Conservation (phyloP, 2,113 vertebrate species). For the Xyliphius kryptos region DNA sequence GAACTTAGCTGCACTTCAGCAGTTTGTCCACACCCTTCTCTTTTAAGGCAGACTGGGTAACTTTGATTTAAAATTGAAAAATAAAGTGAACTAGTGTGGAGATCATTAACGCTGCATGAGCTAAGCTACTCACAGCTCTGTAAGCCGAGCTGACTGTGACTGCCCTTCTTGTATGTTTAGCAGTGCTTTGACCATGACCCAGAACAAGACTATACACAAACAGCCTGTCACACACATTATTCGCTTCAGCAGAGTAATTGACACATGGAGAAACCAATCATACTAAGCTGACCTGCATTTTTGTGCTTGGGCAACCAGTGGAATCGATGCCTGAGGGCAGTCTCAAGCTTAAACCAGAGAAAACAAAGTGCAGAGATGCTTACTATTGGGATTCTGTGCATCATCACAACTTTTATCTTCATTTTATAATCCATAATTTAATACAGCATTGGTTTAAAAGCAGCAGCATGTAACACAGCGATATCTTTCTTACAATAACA, state of each 20-base stretch:
- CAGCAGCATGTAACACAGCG: background rate
- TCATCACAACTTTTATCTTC: background rate
- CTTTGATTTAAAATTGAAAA: too few relatives aligned
- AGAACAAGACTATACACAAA: constrained; percentile 47
- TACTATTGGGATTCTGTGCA: background rate
- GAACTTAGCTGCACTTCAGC: too few relatives aligned
- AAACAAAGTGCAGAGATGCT: background rate
- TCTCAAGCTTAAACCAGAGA: background rate
- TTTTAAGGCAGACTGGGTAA: too few relatives aligned
- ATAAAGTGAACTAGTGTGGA: background rate
- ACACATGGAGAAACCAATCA: constrained; percentile 43
- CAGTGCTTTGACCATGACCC: constrained; percentile 46
- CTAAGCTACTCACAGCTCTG: constrained; percentile 15
- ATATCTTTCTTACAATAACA: too few relatives aligned
- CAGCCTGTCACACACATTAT: constrained; percentile 46
- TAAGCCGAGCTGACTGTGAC: constrained; percentile 27
- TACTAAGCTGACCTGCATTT: constrained; percentile 35
- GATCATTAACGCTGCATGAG: background rate
- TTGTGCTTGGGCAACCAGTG: constrained; percentile 33
- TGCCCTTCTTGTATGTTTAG: constrained; percentile 48
- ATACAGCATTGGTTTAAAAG: background rate
- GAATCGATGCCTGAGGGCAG: constrained; percentile 21
- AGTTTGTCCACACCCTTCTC: too few relatives aligned
- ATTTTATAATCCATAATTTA: too few relatives aligned
- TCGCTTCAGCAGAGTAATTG: constrained; percentile 39